Evolutionary conservation across 1,140 invertebrate genomes (phyloP).

Genomic region (Penaeus chinensis): DNA sequence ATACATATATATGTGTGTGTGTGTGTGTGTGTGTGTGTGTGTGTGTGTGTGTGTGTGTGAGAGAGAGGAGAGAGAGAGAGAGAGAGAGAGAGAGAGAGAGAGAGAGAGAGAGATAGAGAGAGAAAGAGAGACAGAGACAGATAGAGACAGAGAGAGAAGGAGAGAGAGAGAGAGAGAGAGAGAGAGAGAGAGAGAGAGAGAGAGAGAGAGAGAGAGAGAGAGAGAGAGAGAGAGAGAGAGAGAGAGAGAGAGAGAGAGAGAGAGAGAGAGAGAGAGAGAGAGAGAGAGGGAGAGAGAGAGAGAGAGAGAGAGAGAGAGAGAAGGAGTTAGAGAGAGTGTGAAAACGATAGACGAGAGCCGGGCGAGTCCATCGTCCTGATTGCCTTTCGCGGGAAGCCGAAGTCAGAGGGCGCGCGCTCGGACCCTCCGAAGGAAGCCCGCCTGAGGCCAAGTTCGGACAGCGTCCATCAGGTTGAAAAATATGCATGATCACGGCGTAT

Average conservation of each 20-base stretch:
- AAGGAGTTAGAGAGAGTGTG: slow-evolving; percentile 16
- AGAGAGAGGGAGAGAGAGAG: slow-evolving; percentile 32
- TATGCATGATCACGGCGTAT: slow-evolving; percentile 60
- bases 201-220: slow-evolving; percentile 34
- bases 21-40: background rate
- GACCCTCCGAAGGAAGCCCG: slow-evolving; percentile 36
- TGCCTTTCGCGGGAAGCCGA: background rate
- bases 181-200: slow-evolving; percentile 37
- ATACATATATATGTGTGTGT: no score
- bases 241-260: background rate
- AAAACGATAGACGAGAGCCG: background rate
- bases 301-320: slow-evolving; percentile 40
- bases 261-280: slow-evolving; percentile 12
- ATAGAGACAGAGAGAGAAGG: background rate
- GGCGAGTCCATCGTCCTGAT: background rate
- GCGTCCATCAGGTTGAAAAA: slow-evolving; percentile 57
- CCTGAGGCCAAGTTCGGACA: slow-evolving; percentile 32
- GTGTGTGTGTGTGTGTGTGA: background rate
- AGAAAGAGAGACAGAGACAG: slow-evolving; percentile 11
- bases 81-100: slow-evolving; percentile 38
- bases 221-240: background rate
- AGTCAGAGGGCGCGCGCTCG: slow-evolving; percentile 22
- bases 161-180: slow-evolving; percentile 42
- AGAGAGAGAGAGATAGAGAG: slow-evolving; percentile 34
- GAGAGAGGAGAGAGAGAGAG: background rate